These are phyloP conservation scores for Drosophila barbarae DNA, from an alignment of 2,888 invertebrate genomes.

Conservation along the genomic window DNA sequence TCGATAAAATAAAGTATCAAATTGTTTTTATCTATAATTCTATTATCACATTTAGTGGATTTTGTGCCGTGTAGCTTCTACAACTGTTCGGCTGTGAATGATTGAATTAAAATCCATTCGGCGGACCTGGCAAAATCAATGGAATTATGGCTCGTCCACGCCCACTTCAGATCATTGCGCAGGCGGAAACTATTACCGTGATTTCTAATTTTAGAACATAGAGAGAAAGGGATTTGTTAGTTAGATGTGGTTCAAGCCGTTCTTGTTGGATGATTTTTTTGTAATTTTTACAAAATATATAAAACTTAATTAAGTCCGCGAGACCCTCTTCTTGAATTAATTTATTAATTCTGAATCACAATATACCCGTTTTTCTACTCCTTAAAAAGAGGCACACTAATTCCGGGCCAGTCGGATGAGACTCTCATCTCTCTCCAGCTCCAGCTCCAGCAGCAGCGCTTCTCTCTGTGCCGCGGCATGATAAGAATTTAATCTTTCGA, in stretches of 20 bases:
- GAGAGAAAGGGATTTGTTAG: not conserved
- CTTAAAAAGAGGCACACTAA: too few species aligned
- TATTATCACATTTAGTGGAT: not conserved
- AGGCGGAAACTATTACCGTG: constrained; percentile 45
- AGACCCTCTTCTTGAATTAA: too few species aligned
- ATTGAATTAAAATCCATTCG: constrained; percentile 64
- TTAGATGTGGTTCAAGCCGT: too few species aligned
- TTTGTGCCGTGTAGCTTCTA: not conserved
- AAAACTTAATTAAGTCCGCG: too few species aligned
- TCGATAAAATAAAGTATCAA: not conserved
- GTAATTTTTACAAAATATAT: too few species aligned
- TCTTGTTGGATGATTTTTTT: too few species aligned
- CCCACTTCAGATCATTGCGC: constrained; percentile 34
- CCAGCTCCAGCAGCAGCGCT: too few species aligned
- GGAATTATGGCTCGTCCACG: constrained; percentile 38
- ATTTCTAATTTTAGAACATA: constrained; percentile 38
- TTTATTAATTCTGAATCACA: too few species aligned
- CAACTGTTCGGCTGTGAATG: constrained; percentile 55
- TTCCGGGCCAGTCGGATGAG: too few species aligned
- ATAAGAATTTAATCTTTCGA: constrained; percentile 45
- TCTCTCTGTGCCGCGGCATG: too few species aligned
- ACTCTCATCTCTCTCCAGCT: too few species aligned
- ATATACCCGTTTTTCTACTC: too few species aligned
- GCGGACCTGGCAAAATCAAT: constrained; percentile 50
- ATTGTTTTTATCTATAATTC: not conserved